These are phyloP conservation scores for Gallinago solitaria DNA, from an alignment of 2,797 vertebrate genomes.

Conservation along the genomic window DNA sequence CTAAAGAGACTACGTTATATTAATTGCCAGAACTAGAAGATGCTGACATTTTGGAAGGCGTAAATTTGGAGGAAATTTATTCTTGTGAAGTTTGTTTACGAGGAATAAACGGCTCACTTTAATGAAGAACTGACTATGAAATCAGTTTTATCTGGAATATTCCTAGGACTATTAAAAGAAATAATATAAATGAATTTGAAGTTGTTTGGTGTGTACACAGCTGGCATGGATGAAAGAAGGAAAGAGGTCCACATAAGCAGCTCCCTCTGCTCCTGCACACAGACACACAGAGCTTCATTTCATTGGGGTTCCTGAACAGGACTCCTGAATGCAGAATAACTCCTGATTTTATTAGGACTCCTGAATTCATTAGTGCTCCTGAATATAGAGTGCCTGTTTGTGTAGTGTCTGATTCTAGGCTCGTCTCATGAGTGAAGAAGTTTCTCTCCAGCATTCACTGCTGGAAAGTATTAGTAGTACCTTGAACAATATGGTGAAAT, in stretches of 20 bases:
- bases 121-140: neutral
- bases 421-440: neutral
- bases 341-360: neutral
- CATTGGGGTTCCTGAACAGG: neutral
- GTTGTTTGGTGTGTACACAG: constrained; percentile 23
- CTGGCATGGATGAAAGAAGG: constrained; percentile 11
- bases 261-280: neutral
- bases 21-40: neutral
- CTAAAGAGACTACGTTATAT: neutral
- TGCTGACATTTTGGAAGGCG: neutral
- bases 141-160: constrained; percentile 1
- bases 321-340: neutral
- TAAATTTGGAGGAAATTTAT: neutral
- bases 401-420: neutral
- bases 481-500: neutral
- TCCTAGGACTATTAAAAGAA: neutral
- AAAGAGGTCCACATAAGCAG: neutral
- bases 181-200: constrained; percentile 12
- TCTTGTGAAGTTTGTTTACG: neutral
- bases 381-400: neutral
- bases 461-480: neutral
- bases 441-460: neutral
- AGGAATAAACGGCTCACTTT: neutral
- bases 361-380: neutral
- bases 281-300: neutral